phyloP scores from a whole-genome alignment of 1,140 invertebrate species.

The Asobara japonica region DNA sequence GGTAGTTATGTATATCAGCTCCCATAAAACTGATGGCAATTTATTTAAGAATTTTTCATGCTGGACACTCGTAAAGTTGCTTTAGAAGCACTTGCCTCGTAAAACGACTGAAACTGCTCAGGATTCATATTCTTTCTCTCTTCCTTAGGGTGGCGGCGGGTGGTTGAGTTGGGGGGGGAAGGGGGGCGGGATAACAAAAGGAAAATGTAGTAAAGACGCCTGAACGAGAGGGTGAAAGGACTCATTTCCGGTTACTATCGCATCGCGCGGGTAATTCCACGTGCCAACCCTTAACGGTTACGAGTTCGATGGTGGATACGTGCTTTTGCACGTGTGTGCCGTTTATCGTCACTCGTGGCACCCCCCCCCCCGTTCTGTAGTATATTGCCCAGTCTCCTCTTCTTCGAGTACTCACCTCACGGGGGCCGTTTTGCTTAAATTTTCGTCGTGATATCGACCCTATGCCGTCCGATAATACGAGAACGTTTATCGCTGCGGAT shows the following conservation, averaged over 20 bases:
- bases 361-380: not conserved
- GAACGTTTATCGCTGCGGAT: not conserved
- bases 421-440: conserved; percentile 3
- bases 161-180: too few relatives aligned
- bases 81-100: conserved; percentile 59
- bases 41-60: conserved; percentile 16
- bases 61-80: conserved; percentile 53
- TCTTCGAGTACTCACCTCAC: conserved; percentile 13
- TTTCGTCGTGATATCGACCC: conserved; percentile 11
- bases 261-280: conserved; percentile 12
- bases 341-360: conserved; percentile 15
- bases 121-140: conserved; percentile 3
- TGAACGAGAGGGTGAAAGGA: conserved; percentile 14
- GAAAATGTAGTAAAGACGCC: conserved; percentile 4
- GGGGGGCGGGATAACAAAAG: not conserved
- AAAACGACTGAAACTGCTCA: conserved; percentile 54
- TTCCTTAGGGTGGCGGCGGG: too few relatives aligned
- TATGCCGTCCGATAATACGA: conserved; percentile 3
- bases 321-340: conserved; percentile 8
- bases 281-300: conserved; percentile 12
- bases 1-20: conserved; percentile 65
- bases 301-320: conserved; percentile 11
- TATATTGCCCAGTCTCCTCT: not conserved
- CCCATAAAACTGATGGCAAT: too few relatives aligned
- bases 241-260: conserved; percentile 13